Conservation (phyloP, 2,888 invertebrate genomes). For the Cyrtodaria siliqua region DNA sequence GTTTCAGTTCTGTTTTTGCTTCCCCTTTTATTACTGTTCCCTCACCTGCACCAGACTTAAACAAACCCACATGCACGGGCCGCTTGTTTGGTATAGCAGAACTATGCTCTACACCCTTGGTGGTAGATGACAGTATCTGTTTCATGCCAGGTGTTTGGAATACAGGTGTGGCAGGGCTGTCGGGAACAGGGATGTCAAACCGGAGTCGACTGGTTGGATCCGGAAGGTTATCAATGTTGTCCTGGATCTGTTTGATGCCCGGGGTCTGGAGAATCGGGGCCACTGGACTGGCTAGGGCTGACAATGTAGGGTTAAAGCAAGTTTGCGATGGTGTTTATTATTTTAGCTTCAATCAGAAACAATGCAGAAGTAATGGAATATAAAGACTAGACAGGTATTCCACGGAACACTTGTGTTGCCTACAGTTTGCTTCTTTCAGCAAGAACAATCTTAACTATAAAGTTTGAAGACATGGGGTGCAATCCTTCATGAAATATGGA, state of each 20-base stretch:
- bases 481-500: too few relatives aligned
- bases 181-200: too few relatives aligned
- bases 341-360: too few relatives aligned
- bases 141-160: constrained; percentile 45
- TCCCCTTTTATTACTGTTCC: not conserved
- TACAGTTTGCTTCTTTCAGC: too few relatives aligned
- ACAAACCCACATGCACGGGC: constrained; percentile 28
- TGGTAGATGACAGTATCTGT: constrained; percentile 17
- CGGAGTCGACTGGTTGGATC: too few relatives aligned
- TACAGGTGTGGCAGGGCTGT: constrained; percentile 31
- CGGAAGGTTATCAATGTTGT: not conserved
- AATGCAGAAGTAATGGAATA: too few relatives aligned
- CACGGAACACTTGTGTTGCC: too few relatives aligned
- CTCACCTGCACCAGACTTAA: constrained; percentile 12
- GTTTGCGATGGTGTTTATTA: too few relatives aligned
- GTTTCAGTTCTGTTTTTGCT: not conserved
- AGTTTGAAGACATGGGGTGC: too few relatives aligned
- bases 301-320: too few relatives aligned
- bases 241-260: constrained; percentile 29
- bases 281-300: constrained; percentile 47
- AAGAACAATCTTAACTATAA: too few relatives aligned
- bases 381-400: too few relatives aligned
- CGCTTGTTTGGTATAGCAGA: constrained; percentile 7
- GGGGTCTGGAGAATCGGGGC: constrained; percentile 45
- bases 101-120: not conserved